A percentile compares a stretch with the other conserved stretches of the same genome.
phyloP scores from a whole-genome alignment of 2,888 invertebrate species.

The Chironomus tentans region DNA sequence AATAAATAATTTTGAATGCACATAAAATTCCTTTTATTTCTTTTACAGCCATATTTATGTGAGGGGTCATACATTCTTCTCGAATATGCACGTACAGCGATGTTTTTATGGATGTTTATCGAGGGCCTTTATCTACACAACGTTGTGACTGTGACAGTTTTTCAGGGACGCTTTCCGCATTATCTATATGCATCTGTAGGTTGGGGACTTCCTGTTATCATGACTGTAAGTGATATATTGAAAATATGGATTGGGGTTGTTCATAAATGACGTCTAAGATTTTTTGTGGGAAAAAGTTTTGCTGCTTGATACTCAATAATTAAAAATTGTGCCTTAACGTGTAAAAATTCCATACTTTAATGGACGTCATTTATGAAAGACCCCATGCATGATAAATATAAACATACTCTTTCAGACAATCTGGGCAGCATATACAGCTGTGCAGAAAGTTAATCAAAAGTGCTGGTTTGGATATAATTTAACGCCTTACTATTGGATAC shows the following conservation, averaged over 20 bases:
- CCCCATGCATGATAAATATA: neutral
- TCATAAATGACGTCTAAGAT: too few relatives aligned
- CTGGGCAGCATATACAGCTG: slow-evolving; percentile 58
- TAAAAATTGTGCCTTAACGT: too few relatives aligned
- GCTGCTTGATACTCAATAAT: too few relatives aligned
- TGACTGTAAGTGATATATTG: slow-evolving; percentile 42
- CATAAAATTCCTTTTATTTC: neutral
- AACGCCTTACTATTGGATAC: slow-evolving; percentile 73
- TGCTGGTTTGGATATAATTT: slow-evolving; percentile 82
- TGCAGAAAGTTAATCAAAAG: slow-evolving; percentile 44
- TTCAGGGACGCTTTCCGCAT: slow-evolving; percentile 51
- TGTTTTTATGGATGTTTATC: slow-evolving; percentile 96
- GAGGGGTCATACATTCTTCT: slow-evolving; percentile 67
- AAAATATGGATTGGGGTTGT: too few relatives aligned
- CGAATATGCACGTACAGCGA: slow-evolving; percentile 82
- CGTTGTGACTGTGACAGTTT: slow-evolving; percentile 65
- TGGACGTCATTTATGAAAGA: too few relatives aligned
- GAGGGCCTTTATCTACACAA: slow-evolving; percentile 86
- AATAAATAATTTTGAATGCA: too few relatives aligned
- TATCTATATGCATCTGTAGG: slow-evolving; percentile 56
- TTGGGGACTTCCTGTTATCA: slow-evolving; percentile 62
- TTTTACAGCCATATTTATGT: slow-evolving; percentile 64
- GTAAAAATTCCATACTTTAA: too few relatives aligned
- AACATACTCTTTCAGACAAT: slow-evolving; percentile 35
- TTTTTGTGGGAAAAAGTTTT: too few relatives aligned